Conservation (phyloP, 1,140 invertebrate genomes). For the Camponotus vicinus region DNA sequence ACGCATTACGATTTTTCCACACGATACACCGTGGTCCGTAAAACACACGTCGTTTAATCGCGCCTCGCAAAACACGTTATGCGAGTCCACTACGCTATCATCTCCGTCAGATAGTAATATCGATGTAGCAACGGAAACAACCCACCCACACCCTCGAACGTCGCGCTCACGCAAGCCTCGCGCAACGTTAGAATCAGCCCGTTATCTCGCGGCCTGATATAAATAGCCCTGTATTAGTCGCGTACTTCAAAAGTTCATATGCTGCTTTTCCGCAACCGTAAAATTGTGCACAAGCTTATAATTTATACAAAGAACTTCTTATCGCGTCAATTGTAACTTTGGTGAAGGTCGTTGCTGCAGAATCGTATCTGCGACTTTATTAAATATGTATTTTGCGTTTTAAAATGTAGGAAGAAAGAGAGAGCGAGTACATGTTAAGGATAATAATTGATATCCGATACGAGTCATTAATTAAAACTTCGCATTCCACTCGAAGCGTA, state of each 20-base stretch:
- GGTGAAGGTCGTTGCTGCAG: background rate
- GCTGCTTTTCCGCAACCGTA: slow-evolving; percentile 41
- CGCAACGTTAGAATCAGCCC: slow-evolving; percentile 45
- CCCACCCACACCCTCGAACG: slow-evolving; percentile 1
- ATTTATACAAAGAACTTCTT: slow-evolving; percentile 21
- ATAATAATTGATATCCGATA: background rate
- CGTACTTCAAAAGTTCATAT: slow-evolving; percentile 63
- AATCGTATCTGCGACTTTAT: background rate
- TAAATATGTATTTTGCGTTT: background rate
- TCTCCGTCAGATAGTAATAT: slow-evolving; percentile 62
- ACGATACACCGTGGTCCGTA: slow-evolving; percentile 34
- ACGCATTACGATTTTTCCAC: slow-evolving; percentile 35
- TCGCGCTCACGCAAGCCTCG: slow-evolving; percentile 71
- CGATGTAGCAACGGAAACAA: slow-evolving; percentile 52
- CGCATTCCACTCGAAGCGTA: background rate
- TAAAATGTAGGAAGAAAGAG: background rate
- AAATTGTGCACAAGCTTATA: slow-evolving; percentile 30
- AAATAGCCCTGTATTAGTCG: slow-evolving; percentile 71
- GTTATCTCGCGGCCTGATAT: slow-evolving; percentile 68
- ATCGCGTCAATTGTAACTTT: slow-evolving; percentile 4
- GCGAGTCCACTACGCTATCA: slow-evolving; percentile 30
- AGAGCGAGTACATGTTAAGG: background rate
- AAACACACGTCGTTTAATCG: slow-evolving; percentile 42
- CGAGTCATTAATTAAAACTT: background rate
- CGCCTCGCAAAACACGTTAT: background rate